Evolutionary conservation across 1,140 invertebrate genomes (phyloP), one percentile per base, ranked within the genome.

Genomic region (Neelides sp.): DNA sequence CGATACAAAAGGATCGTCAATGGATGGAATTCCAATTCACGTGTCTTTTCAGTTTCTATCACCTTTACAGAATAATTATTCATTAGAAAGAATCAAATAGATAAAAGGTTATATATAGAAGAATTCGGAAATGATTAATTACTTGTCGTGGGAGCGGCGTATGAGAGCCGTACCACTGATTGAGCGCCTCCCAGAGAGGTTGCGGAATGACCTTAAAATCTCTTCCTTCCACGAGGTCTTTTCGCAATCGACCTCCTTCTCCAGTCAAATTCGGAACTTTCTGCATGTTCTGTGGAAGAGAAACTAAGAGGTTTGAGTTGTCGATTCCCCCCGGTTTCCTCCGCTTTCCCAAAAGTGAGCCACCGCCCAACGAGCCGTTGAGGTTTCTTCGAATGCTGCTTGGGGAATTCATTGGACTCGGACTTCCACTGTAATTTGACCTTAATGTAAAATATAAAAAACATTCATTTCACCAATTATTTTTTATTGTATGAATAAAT

Each of bases 171-270:
- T 90, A 90, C 87, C 86, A 90, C 39, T 79, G 75, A 48, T 78
- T 78, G 35, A 90, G 67, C 13, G 85, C 85, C 61, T 83, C 80
- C 86, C 85, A 91, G 49, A 90, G 69, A 22, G 80, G 75, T 64
- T 87, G 84, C 17, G 85, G 84, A 26, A 91, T 74, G 32, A 89
- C 68, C 67, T 86, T 81, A 71, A 85, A 90, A 70, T 90, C 85
- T 58, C 79, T 72, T 46, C 77, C 77, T 65, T 81, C 75, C 8
- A 76, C 73, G 37, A 90, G 67, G 65, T 83, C 81, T 46, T 75
- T 71, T 50, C 80, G 79, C 43, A 91, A 69, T 60, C 79, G 75
- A 1, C 85, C 85, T 36, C 86, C 86, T 73, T 90, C 87, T 52
- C 82, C 83, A n/a, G 86, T 90, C 35, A 90, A 69, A 7, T 82